Evolutionary conservation across 2,888 invertebrate species (phyloP).

Genomic region (Brachylomia viminalis): DNA sequence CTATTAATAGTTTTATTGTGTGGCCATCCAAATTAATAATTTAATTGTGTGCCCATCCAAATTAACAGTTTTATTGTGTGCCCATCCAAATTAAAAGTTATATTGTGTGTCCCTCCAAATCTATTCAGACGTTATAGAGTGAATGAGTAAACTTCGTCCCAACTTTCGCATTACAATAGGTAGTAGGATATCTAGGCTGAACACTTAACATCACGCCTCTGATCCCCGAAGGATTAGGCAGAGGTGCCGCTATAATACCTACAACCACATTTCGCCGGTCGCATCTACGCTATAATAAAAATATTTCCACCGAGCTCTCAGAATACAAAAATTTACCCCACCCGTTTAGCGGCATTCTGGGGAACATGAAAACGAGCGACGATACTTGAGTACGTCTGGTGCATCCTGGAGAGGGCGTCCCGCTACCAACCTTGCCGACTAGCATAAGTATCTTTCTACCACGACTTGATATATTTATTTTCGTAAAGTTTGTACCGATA

Average conservation of each 20-base stretch:
- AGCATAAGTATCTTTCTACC: not conserved
- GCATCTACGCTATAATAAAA: not conserved
- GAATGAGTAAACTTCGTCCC: not conserved
- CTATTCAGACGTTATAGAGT: not conserved
- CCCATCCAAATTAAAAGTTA: not conserved
- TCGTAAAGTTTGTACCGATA: not conserved
- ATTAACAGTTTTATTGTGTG: too few relatives aligned
- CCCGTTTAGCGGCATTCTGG: not conserved
- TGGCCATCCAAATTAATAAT: not conserved
- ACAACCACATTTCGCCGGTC: not conserved
- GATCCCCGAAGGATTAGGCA: too few relatives aligned
- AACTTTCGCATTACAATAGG: not conserved
- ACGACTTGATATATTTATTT: not conserved
- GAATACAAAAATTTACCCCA: not conserved
- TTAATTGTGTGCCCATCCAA: not conserved
- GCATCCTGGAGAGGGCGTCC: constrained; percentile 12
- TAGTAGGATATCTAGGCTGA: not conserved
- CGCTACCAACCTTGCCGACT: not conserved
- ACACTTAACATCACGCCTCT: not conserved
- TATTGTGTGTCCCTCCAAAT: too few relatives aligned
- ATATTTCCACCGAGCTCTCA: not conserved
- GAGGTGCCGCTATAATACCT: not conserved
- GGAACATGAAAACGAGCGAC: not conserved
- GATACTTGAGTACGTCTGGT: constrained; percentile 33
- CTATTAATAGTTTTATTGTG: too few relatives aligned